Base-by-base conservation (phyloP, 2,888 invertebrate genomes). In the Polietes domitor region DNA sequence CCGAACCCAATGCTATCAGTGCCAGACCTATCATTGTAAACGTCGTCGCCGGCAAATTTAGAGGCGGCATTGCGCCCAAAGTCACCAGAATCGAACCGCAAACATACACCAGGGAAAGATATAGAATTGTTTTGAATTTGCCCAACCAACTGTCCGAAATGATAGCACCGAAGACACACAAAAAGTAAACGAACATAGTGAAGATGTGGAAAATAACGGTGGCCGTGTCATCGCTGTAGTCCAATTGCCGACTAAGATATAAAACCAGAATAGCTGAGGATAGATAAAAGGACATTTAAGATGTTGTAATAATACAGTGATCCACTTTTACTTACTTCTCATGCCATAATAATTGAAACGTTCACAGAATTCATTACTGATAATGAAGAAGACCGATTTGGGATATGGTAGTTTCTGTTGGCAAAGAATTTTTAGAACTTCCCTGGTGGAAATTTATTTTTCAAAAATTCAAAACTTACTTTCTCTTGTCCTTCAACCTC, bases 331-430 rank as follows among this genome's bases (percentile, higher is more conserved):
- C 94, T 94, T 93, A 98, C 98, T 96, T 94, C 96, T 94, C 96
- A 98, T 96, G 89, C 98, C 98, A 93, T 98, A 99, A 92, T 95
- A 99, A 78, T 96, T 97, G 93, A 98, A 99, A 85, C 98, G 94
- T 92, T 99, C 98, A 92, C 98, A 99, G 92, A 98, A 98, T 92
- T 99, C 99, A 92, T 98, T 97, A 88, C 96, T 94, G 87, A 99
- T 94, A 88, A 99, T 98, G 92, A 98, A 97, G 89, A 97, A 96
- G 0, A 98, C 96, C 19, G 97, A 94, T 88, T 95, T 95, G 0
- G 98, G 98, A 89, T 92, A 92, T 0, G 91, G 91, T 9, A 89
- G 55, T 91, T 91, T 92, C 92, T 91, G 75, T 0, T 82, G 79
- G 50, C 24, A 74, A 19, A 26, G 12, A 58, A 41, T 58, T 71